Percentiles rank a stretch among this genome's conserved stretches.
These are phyloP conservation scores for Cyanistes caeruleus DNA, from an alignment of 2,113 vertebrate genomes.

Conservation along the genomic window DNA sequence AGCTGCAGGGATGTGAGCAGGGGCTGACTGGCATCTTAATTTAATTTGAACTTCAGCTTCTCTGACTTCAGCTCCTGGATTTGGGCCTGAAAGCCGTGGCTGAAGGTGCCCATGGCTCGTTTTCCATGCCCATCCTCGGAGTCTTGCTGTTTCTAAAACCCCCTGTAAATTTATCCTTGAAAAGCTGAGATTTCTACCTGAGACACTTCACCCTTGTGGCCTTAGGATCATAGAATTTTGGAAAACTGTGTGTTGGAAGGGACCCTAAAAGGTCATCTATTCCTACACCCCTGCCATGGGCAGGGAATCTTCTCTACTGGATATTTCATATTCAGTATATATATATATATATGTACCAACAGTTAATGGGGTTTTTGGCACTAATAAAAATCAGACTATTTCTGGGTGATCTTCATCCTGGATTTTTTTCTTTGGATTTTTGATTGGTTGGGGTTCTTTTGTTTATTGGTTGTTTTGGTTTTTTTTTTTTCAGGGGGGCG, in stretches of 20 bases:
- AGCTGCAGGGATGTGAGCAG: background rate
- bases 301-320: background rate
- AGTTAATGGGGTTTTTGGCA: fast-evolving
- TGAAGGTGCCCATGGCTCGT: background rate
- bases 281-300: background rate
- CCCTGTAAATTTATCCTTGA: background rate
- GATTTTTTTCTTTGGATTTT: background rate
- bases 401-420: background rate
- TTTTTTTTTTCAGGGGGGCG: background rate
- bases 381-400: background rate
- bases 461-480: too few relatives aligned
- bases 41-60: background rate
- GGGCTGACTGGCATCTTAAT: fast-evolving
- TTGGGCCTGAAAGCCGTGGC: background rate
- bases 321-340: too few relatives aligned
- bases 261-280: background rate
- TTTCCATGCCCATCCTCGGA: fast-evolving
- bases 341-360: background rate
- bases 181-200: background rate
- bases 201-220: background rate
- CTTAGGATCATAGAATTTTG: background rate
- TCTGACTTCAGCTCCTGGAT: background rate
- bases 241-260: background rate
- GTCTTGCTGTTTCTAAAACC: background rate
- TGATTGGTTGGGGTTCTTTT: background rate